These are phyloP conservation scores for Albula glossodonta DNA, from an alignment of 2,113 vertebrate species.

Conservation along the genomic window DNA sequence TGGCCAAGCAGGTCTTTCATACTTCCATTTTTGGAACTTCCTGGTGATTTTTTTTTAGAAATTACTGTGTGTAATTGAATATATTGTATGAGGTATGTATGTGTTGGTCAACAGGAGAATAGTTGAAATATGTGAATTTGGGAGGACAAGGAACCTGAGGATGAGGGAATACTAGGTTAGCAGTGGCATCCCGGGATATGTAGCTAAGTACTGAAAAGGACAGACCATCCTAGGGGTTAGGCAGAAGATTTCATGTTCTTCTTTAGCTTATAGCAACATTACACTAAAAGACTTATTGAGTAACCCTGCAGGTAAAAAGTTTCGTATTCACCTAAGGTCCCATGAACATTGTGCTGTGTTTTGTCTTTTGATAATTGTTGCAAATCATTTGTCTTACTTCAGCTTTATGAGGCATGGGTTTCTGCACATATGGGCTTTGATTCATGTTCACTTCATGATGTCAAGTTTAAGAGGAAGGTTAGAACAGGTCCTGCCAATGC, in stretches of 20 bases:
- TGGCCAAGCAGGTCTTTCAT: not conserved
- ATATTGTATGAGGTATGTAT: not conserved
- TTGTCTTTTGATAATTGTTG: slow-evolving; percentile 50
- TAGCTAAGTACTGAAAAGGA: slow-evolving; percentile 6
- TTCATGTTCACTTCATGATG: not conserved
- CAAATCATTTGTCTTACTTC: slow-evolving; percentile 66
- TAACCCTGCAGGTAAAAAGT: not conserved
- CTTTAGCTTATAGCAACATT: not conserved
- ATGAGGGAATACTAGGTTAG: slow-evolving; percentile 4
- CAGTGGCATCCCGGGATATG: slow-evolving; percentile 16
- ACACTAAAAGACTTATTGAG: not conserved
- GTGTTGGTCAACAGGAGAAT: not conserved
- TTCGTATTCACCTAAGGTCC: not conserved
- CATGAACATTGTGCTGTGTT: slow-evolving; percentile 39
- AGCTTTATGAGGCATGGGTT: slow-evolving; percentile 22
- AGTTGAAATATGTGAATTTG: slow-evolving; percentile 4
- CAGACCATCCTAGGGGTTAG: not conserved
- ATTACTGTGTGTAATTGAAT: too few species aligned
- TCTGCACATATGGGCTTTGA: slow-evolving; percentile 4
- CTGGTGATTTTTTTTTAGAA: not conserved
- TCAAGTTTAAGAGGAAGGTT: slow-evolving; percentile 20
- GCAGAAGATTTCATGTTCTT: not conserved
- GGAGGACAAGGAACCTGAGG: slow-evolving; percentile 2
- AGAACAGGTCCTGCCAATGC: not conserved
- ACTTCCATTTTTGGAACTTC: not conserved